Evolutionary conservation across 2,113 vertebrate genomes (phyloP).

Genomic region (Athene noctua): DNA sequence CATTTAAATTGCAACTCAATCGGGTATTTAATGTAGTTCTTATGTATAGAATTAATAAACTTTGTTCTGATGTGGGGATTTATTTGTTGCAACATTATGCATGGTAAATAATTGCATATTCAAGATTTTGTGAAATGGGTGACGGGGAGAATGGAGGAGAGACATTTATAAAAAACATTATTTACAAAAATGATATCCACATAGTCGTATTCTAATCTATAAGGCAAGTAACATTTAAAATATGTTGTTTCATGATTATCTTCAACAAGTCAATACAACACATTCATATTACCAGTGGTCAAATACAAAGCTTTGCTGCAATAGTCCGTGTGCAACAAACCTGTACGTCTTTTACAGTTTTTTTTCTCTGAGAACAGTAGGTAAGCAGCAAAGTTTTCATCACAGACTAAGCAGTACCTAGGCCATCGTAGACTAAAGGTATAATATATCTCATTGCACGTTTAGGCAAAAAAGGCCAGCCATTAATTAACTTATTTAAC

Average conservation of each 20-base stretch:
- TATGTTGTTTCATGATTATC: constrained; percentile 69
- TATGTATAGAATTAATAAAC: constrained; percentile 77
- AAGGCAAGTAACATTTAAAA: constrained; percentile 81
- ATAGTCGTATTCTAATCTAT: constrained; percentile 70
- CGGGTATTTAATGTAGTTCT: constrained; percentile 78
- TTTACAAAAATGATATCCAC: constrained; percentile 76
- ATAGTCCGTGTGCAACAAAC: constrained; percentile 38
- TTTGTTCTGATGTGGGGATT: constrained; percentile 76
- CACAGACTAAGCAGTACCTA: constrained; percentile 63
- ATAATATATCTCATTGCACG: constrained; percentile 54
- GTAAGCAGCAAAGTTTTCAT: constrained; percentile 64
- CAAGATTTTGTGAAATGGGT: constrained; percentile 78
- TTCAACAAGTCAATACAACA: constrained; percentile 68
- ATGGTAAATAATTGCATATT: constrained; percentile 91
- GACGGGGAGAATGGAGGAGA: constrained; percentile 53
- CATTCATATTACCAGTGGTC: constrained; percentile 59
- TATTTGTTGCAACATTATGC: constrained; percentile 54
- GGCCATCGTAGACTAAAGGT: constrained; percentile 43
- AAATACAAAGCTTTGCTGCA: constrained; percentile 57
- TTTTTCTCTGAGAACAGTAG: constrained; percentile 56
- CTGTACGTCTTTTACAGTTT: background rate
- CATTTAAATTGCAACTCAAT: constrained; percentile 76
- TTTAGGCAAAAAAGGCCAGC: constrained; percentile 60
- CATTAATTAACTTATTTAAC: constrained; percentile 43
- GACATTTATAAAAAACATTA: constrained; percentile 76